Conservation (phyloP, 1,140 invertebrate genomes). For the Drosophila kurseongensis region DNA sequence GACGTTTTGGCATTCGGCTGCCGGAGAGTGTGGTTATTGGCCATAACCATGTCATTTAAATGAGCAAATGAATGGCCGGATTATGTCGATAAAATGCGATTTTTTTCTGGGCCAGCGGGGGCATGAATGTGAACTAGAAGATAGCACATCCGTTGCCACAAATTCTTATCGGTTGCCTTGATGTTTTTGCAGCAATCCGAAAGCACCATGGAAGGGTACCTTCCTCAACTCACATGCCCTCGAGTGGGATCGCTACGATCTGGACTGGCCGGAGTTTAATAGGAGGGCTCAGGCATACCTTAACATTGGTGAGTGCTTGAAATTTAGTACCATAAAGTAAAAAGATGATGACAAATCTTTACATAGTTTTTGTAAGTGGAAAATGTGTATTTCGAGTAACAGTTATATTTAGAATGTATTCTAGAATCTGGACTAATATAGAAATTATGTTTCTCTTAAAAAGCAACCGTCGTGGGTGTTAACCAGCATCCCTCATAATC, state of each 20-base stretch:
- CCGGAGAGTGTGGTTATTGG: slow-evolving; percentile 32
- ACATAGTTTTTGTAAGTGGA: no score
- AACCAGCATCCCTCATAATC: no score
- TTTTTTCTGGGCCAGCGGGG: neutral
- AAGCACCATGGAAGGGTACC: slow-evolving; percentile 87
- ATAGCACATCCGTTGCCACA: slow-evolving; percentile 18
- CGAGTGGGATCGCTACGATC: slow-evolving; percentile 88
- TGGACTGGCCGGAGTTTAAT: slow-evolving; percentile 93
- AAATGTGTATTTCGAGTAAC: no score
- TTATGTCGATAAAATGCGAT: slow-evolving; percentile 52
- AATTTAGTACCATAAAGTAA: neutral
- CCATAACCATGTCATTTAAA: slow-evolving; percentile 51
- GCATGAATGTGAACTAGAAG: slow-evolving; percentile 12
- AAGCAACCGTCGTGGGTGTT: no score
- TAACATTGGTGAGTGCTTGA: slow-evolving; percentile 88
- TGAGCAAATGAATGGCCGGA: slow-evolving; percentile 51
- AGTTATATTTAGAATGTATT: no score
- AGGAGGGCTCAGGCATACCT: slow-evolving; percentile 89
- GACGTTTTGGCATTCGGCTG: slow-evolving; percentile 47
- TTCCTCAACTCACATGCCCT: slow-evolving; percentile 86
- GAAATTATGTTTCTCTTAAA: no score
- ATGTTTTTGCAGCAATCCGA: slow-evolving; percentile 88
- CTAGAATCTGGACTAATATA: no score
- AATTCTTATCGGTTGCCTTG: neutral
- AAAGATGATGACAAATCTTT: no score